Evolutionary conservation across 2,797 vertebrate species (phyloP), one percentile per base, ranked within the genome.

Genomic region (Microcaecilia unicolor): DNA sequence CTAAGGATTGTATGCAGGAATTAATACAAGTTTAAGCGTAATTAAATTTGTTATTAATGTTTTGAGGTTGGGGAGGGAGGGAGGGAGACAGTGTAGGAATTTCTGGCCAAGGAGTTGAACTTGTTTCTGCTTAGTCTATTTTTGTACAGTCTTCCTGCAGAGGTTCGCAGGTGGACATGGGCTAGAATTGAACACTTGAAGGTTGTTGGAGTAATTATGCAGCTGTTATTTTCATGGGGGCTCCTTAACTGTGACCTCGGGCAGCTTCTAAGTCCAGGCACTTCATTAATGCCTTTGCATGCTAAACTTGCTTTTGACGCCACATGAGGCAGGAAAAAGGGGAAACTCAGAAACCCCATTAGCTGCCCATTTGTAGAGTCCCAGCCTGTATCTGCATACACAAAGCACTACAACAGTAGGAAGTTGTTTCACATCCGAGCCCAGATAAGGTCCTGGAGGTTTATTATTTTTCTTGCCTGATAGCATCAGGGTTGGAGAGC

Each of bases 391-490:
- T 69, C 65, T 66, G 44, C 55, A 66, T 53, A 53, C 69, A 72
- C 65, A 74, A 53, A 67, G 62, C 71, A 63, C 58, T 61, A 61
- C 56, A 67, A 74, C 49, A 25, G 64, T 73, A 78, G 68, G 74
- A 78, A 77, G 84, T 85, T 83, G 81, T 87, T 87, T 78, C 83
- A 77, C 42, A 83, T 86, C 83, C 87, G 83, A 84, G 84, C 81
- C 64, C 84, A 90, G 91, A 89, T 92, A 92, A 88, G 76, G 80
- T 82, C 83, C 76, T 83, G 56, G 41, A 68, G 73, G 80, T 86
- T 91, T 89, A 81, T 92, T 90, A 68, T 88, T 86, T 80, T 89
- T 86, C 76, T 73, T 61, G 76, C 75, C 67, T 74, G 83, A 88
- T 91, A 85, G 79, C 73, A 83, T 89, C 81, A 57, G 66, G 69